A percentile compares a stretch with the other conserved stretches of the same genome.
Conservation (phyloP, 2,113 vertebrate genomes). For the Anhinga anhinga region DNA sequence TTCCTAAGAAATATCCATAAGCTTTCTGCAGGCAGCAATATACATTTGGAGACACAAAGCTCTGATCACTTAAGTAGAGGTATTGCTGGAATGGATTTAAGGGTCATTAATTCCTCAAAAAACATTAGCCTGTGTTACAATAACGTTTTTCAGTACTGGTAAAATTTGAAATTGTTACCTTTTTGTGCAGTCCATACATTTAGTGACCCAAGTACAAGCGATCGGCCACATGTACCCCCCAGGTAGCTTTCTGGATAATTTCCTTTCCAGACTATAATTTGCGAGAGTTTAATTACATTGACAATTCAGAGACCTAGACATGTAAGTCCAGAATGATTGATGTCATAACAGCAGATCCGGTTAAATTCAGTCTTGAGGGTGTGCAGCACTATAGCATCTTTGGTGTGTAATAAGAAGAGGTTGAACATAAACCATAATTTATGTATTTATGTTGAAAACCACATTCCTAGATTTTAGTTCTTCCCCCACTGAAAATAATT, state of each 20-base stretch:
- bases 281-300: constrained; percentile 4
- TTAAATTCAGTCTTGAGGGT: neutral
- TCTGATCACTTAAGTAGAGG: neutral
- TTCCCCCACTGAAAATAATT: neutral
- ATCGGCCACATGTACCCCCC: neutral
- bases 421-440: neutral
- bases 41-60: neutral
- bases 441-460: neutral
- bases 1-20: neutral
- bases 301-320: constrained; percentile 1
- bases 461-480: neutral
- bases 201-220: neutral
- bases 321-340: neutral
- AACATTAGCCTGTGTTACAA: neutral
- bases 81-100: neutral
- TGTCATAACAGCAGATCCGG: neutral
- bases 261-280: constrained; percentile 2
- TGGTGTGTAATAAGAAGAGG: neutral
- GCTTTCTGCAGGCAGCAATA: neutral
- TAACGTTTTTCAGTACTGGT: neutral
- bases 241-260: neutral
- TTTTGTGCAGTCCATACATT: neutral
- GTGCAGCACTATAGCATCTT: neutral
- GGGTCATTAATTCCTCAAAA: neutral
- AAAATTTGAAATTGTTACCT: neutral